Conservation (phyloP, 2,888 invertebrate species). For the Nebria brevicollis region DNA sequence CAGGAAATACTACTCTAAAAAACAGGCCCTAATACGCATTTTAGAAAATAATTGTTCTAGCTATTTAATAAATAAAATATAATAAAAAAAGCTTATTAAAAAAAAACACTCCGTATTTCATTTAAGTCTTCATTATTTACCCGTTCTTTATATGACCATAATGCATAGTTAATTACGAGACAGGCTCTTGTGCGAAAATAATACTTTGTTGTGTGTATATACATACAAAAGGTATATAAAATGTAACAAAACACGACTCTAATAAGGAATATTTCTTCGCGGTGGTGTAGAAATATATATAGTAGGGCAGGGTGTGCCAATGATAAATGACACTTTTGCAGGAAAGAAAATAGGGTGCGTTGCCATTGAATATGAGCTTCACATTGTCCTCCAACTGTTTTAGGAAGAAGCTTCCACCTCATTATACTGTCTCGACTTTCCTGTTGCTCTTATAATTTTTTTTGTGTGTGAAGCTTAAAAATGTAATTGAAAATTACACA, state of each 20-base stretch:
- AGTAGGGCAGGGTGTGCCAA: conserved; percentile 15
- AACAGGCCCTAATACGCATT: too few relatives aligned
- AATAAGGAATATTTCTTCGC: conserved; percentile 27
- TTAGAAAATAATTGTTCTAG: too few relatives aligned
- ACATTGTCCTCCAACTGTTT: conserved; percentile 24
- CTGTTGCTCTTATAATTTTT: conserved; percentile 18
- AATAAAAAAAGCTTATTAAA: too few relatives aligned
- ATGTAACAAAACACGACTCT: conserved; percentile 31
- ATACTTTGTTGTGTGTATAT: neutral
- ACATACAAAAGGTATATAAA: conserved; percentile 10
- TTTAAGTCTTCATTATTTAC: neutral
- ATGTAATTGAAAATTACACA: conserved; percentile 9
- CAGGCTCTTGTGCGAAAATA: neutral
- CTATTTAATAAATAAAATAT: too few relatives aligned
- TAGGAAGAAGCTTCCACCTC: conserved; percentile 13
- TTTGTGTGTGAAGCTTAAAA: neutral
- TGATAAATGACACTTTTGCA: conserved; percentile 31
- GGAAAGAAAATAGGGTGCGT: conserved; percentile 32
- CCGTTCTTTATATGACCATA: neutral
- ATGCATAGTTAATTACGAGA: conserved; percentile 12
- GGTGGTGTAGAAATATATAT: neutral
- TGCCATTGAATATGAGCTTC: conserved; percentile 34
- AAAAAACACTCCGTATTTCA: too few relatives aligned
- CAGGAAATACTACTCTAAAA: too few relatives aligned
- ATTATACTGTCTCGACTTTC: conserved; percentile 15